Conservation (phyloP, 2,888 invertebrate genomes). For the Opisthograptis luteolata region DNA sequence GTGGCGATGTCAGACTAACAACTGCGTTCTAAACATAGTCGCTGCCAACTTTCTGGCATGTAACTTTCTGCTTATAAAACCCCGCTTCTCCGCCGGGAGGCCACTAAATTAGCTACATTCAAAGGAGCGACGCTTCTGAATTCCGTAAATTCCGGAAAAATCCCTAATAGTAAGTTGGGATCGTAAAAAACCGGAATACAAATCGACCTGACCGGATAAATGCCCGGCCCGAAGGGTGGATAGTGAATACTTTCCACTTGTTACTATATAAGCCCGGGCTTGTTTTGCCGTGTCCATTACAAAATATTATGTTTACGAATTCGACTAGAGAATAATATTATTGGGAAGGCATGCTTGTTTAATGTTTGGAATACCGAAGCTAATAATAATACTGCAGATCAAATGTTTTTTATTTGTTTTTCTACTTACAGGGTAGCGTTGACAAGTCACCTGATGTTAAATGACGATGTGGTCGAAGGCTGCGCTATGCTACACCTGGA, state of each 20-base stretch:
- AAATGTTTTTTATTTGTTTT: neutral
- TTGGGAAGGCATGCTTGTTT: neutral
- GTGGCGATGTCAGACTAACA: slow-evolving; percentile 19
- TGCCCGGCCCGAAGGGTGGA: slow-evolving; percentile 29
- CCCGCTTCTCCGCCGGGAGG: slow-evolving; percentile 39
- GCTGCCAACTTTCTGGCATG: slow-evolving; percentile 41
- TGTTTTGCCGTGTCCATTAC: slow-evolving; percentile 27
- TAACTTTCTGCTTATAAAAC: slow-evolving; percentile 54
- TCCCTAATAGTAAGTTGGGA: slow-evolving; percentile 39
- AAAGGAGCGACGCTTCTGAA: slow-evolving; percentile 52
- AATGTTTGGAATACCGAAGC: neutral
- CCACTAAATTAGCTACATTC: slow-evolving; percentile 68
- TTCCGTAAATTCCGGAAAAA: slow-evolving; percentile 37
- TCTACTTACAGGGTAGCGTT: too few relatives aligned
- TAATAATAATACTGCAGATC: neutral
- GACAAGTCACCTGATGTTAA: too few relatives aligned
- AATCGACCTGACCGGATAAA: slow-evolving; percentile 40
- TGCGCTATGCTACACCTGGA: too few relatives aligned
- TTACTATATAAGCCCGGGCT: slow-evolving; percentile 31
- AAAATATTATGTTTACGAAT: slow-evolving; percentile 34
- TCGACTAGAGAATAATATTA: slow-evolving; percentile 12
- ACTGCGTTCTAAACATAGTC: slow-evolving; percentile 31
- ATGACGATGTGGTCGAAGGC: too few relatives aligned
- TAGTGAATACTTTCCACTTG: slow-evolving; percentile 35
- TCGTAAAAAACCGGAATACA: slow-evolving; percentile 42